Percentiles rank a stretch among this genome's conserved stretches.
These are phyloP conservation scores for Eunapius fragilis DNA, from an alignment of 37 sponge, comb jelly and placozoan genomes.

Conservation along the genomic window DNA sequence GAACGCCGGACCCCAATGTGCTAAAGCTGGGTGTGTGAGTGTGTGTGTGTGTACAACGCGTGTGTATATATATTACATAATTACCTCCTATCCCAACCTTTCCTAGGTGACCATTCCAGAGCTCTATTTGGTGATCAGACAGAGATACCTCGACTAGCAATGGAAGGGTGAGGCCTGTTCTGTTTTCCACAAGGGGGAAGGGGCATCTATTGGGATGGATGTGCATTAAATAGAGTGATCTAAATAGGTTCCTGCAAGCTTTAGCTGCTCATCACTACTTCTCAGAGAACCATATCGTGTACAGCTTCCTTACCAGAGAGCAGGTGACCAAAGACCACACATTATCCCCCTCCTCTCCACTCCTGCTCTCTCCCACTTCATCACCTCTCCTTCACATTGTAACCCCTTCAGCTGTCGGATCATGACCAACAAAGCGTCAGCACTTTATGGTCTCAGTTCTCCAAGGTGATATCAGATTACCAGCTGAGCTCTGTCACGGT, in stretches of 20 bases:
- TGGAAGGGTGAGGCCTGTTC: conserved; percentile 41
- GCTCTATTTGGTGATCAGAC: conserved; percentile 52
- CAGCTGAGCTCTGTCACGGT: conserved; percentile 21
- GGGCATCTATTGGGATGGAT: neutral
- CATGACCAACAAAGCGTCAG: conserved; percentile 11
- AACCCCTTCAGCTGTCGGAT: conserved; percentile 12
- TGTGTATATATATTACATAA: conserved; percentile 18
- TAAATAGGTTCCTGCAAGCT: conserved; percentile 46
- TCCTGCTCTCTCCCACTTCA: neutral
- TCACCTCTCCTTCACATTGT: neutral
- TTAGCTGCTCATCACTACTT: conserved; percentile 53
- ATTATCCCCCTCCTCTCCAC: neutral
- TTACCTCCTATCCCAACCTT: neutral
- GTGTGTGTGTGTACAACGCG: conserved; percentile 25
- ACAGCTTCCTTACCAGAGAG: conserved; percentile 22
- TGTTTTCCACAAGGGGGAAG: too few species aligned
- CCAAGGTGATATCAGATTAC: conserved; percentile 14
- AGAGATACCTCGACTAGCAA: conserved; percentile 30
- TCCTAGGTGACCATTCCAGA: neutral
- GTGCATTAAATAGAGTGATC: neutral
- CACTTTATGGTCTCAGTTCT: conserved; percentile 30
- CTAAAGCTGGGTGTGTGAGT: conserved; percentile 41
- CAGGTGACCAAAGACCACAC: conserved; percentile 16
- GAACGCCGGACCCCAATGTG: conserved; percentile 9
- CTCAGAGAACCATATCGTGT: conserved; percentile 44